A percentile compares a stretch with the other conserved stretches of the same genome.
phyloP scores from a whole-genome alignment of 2,888 invertebrate species.

The Pterostichus madidus region DNA sequence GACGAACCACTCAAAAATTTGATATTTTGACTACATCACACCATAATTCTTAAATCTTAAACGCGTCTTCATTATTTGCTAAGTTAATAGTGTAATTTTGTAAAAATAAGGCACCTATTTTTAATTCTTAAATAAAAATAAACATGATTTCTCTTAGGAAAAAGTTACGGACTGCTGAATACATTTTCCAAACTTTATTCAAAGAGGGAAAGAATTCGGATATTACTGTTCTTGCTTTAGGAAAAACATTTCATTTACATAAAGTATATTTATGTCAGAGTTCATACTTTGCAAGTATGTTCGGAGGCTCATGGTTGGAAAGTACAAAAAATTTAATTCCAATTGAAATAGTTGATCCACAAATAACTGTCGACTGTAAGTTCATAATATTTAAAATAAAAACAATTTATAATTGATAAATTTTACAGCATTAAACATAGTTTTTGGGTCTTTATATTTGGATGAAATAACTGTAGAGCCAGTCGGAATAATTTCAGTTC shows the following conservation, averaged over 20 bases:
- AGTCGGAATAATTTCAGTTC: conserved; percentile 82
- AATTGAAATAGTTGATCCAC: conserved; percentile 86
- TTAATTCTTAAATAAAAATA: not conserved
- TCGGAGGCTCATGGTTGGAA: conserved; percentile 89
- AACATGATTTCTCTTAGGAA: conserved; percentile 13
- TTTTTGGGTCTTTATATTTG: conserved; percentile 87
- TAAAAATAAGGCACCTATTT: not conserved
- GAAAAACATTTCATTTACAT: conserved; percentile 86
- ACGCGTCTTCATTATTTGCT: not conserved
- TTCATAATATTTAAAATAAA: conserved; percentile 58
- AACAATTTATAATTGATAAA: conserved; percentile 22
- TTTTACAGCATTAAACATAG: conserved; percentile 82
- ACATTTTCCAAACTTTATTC: conserved; percentile 88
- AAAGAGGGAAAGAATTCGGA: conserved; percentile 88
- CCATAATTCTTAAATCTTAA: not conserved
- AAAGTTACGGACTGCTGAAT: conserved; percentile 81
- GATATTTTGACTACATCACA: conserved; percentile 14
- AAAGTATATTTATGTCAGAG: conserved; percentile 90
- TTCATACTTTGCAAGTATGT: conserved; percentile 90
- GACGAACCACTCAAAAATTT: not conserved
- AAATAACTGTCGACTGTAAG: conserved; percentile 84
- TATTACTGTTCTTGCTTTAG: conserved; percentile 85
- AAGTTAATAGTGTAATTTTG: no score
- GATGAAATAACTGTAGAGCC: conserved; percentile 86
- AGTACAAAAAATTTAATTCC: conserved; percentile 82